Base-by-base conservation (phyloP, 2,113 vertebrate genomes). In the Myotis brandtii region DNA sequence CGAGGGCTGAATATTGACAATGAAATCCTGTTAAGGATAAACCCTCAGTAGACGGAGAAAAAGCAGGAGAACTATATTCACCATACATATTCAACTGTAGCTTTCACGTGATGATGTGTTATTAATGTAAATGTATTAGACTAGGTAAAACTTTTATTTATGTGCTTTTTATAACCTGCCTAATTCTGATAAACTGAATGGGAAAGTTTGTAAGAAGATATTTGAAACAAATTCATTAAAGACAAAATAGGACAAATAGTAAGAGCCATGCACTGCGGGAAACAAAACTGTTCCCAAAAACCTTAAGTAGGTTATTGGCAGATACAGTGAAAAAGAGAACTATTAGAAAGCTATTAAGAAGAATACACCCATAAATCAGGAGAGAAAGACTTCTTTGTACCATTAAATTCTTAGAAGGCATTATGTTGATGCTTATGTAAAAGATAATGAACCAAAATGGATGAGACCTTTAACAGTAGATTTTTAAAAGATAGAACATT, bases 221-320 rank as follows among this genome's bases (percentile, higher is more conserved):
- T 85, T 56, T 69, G 34, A 64, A 92, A 87, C 18, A 86, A 75
- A 50, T 52, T 95, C 40, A 91, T 86, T 88, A 86, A 96, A 46
- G 10, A 46, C 9, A 87, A 92, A 72, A 30, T 73, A 50, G 25
- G 91, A n/a, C 30, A 37, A 79, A 81, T 1, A 84, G 25, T 40
- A 70, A 75, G 82, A 94, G 30, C 14, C 43, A 81, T 17, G 25
- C 16, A 72, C 70, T 50, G 43, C 27, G 23, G 62, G 59, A 95
- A 96, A 81, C 5, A 86, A 83, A 62, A 18, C 1, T 27, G 32
- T 85, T 89, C 17, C 56, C 34, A 4, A 92, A 95, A 96, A 80
- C 46, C 43, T 81, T 95, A 96, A 95, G 88, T 94, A 88, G 67
- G 48, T 75, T 95, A 86, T 3, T 95, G 96, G 95, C 75, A 96